phyloP scores from a whole-genome alignment of 2,888 invertebrate genomes.

The Calliopum simillimum region DNA sequence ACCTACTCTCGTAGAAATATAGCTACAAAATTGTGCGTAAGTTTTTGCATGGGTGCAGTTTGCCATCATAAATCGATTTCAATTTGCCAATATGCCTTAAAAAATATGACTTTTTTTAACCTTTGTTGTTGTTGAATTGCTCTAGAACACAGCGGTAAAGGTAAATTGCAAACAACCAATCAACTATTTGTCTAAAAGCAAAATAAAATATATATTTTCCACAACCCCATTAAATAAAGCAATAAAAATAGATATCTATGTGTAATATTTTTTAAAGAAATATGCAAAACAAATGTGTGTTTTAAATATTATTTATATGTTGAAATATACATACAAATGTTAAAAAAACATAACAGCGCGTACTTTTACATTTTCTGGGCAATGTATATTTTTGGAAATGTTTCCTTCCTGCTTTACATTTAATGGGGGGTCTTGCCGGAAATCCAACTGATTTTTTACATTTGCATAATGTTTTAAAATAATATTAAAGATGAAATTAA shows the following conservation, averaged over 20 bases:
- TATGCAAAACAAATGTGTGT: too few species aligned
- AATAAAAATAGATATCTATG: too few species aligned
- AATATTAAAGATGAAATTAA: not conserved
- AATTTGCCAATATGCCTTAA: conserved; percentile 5
- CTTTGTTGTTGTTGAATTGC: not conserved
- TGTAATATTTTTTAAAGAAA: too few species aligned
- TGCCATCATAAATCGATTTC: conserved; percentile 24
- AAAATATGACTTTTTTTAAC: conserved; percentile 3
- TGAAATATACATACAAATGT: too few species aligned
- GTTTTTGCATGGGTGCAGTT: conserved; percentile 36
- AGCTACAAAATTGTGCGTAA: not conserved
- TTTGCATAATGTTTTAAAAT: conserved; percentile 12
- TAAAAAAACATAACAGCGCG: too few species aligned
- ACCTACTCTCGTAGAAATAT: too few species aligned
- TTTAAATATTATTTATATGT: too few species aligned
- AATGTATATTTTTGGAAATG: not conserved
- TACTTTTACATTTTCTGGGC: not conserved
- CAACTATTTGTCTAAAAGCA: too few species aligned
- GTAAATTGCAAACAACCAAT: too few species aligned
- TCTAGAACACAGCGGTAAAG: not conserved
- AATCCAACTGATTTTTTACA: conserved; percentile 12
- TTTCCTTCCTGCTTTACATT: conserved; percentile 2
- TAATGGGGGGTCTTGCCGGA: conserved; percentile 9
- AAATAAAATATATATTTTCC: too few species aligned
- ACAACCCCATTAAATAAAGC: too few species aligned